Conservation (phyloP, 2,113 vertebrate species). For the Xenopus laevis region DNA sequence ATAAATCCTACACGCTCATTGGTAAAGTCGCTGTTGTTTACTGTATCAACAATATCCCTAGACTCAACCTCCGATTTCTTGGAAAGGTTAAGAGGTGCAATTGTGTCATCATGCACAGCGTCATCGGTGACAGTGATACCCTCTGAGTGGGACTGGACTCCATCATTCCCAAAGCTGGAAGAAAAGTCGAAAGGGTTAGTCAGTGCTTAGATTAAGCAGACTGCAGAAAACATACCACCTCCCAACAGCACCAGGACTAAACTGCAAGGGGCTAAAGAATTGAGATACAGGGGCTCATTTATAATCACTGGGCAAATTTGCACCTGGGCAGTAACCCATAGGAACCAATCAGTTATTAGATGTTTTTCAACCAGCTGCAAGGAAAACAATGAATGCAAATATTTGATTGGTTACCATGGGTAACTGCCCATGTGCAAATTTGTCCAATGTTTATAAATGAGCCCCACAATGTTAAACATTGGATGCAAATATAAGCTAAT, state of each 20-base stretch:
- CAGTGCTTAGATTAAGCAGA: not conserved
- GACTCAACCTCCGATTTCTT: slow-evolving; percentile 62
- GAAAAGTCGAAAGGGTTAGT: slow-evolving; percentile 24
- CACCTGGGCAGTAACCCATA: too few species aligned
- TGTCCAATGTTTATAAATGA: too few species aligned
- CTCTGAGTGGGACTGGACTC: not conserved
- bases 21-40: slow-evolving; percentile 34
- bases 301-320: too few species aligned
- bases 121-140: not conserved
- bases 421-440: too few species aligned
- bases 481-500: not conserved
- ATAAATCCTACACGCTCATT: slow-evolving; percentile 49
- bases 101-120: slow-evolving; percentile 43
- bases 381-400: too few species aligned
- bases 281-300: too few species aligned
- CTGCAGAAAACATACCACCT: not conserved
- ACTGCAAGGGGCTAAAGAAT: too few species aligned
- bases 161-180: slow-evolving; percentile 56
- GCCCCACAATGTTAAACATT: not conserved
- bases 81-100: slow-evolving; percentile 86
- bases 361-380: not conserved
- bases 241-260: not conserved
- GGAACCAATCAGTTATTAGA: too few species aligned
- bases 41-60: not conserved
- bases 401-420: too few species aligned